Evolutionary conservation across 2,113 vertebrate species (phyloP).

Genomic region (Paramormyrops kingsleyae): DNA sequence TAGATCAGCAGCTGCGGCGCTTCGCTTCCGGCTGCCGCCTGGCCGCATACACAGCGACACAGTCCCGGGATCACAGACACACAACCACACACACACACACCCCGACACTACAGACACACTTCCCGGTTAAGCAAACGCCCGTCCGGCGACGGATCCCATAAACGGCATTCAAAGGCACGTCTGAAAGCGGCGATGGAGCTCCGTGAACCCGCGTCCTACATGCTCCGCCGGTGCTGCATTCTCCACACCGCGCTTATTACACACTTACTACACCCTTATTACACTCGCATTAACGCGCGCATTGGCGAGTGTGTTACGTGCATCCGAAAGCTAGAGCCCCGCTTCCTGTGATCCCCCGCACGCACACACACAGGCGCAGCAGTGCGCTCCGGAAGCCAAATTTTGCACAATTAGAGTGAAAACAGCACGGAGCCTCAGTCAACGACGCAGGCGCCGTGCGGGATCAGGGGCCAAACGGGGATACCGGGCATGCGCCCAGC

Average conservation of each 20-base stretch:
- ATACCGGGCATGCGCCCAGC: conserved; percentile 47
- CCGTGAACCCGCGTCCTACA: background rate
- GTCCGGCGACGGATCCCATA: background rate
- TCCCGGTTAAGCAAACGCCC: background rate
- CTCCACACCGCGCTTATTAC: background rate
- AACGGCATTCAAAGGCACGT: background rate
- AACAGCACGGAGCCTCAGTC: conserved; percentile 38
- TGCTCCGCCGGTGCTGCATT: conserved; percentile 1
- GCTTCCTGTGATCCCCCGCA: background rate
- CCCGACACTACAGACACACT: background rate
- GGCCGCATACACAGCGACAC: conserved; percentile 9
- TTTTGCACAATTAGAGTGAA: conserved; percentile 31
- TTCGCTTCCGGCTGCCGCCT: conserved; percentile 20
- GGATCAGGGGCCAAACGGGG: conserved; percentile 43
- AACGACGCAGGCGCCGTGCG: conserved; percentile 45
- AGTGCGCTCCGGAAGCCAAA: conserved; percentile 22
- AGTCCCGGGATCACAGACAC: background rate
- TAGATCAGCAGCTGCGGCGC: conserved; percentile 22
- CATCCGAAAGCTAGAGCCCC: background rate
- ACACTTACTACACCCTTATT: background rate
- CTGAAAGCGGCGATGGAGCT: background rate
- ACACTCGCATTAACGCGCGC: background rate
- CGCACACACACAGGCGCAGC: background rate
- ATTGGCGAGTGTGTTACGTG: background rate
- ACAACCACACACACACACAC: background rate